Percentiles rank a stretch among this genome's conserved stretches.
Evolutionary conservation across 2,888 invertebrate genomes (phyloP).

Genomic region (Agelastica alni): DNA sequence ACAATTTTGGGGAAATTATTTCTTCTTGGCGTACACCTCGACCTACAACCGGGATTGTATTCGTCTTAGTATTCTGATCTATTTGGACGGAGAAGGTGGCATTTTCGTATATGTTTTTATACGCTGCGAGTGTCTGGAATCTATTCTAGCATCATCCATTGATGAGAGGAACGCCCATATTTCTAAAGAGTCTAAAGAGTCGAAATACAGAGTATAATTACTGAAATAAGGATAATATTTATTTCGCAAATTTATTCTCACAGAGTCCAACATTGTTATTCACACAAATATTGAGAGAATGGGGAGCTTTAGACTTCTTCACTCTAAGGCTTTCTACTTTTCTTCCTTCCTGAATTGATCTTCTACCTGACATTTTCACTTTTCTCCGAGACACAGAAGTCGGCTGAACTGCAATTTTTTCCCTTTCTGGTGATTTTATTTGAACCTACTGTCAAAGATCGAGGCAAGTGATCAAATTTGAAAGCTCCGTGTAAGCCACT

Average conservation of each 20-base stretch:
- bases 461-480: conserved; percentile 6
- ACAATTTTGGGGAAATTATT: too few species aligned
- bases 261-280: conserved; percentile 18
- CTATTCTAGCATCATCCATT: too few species aligned
- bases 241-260: conserved; percentile 16
- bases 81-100: too few species aligned
- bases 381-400: conserved; percentile 21
- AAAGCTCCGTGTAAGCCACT: conserved; percentile 7
- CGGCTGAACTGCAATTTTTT: conserved; percentile 24
- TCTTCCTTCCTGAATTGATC: conserved; percentile 26
- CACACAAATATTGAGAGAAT: conserved; percentile 22
- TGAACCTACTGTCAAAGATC: conserved; percentile 7
- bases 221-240: neutral
- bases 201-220: too few species aligned
- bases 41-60: too few species aligned
- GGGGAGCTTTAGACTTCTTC: conserved; percentile 26
- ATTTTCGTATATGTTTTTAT: too few species aligned
- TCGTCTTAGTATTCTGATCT: too few species aligned
- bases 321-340: conserved; percentile 24
- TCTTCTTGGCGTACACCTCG: too few species aligned
- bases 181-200: too few species aligned
- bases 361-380: conserved; percentile 20
- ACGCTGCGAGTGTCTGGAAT: too few species aligned
- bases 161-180: too few species aligned
- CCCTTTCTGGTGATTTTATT: conserved; percentile 14